Percentiles rank a stretch among this genome's conserved stretches.
Evolutionary conservation across 2,888 invertebrate genomes (phyloP).

Genomic region (Philopedon plagiatum): DNA sequence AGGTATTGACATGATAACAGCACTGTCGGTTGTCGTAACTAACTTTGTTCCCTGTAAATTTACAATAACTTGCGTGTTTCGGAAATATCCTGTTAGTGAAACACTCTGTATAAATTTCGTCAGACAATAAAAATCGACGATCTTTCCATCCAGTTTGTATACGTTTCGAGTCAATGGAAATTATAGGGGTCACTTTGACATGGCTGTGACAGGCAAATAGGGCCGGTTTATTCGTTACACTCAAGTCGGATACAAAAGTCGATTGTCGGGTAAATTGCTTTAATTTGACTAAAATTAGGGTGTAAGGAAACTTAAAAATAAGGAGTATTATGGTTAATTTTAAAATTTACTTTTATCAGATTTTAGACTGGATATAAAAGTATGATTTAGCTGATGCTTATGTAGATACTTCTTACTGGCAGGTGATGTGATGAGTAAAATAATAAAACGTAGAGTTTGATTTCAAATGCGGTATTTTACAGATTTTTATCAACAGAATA

Average conservation of each 20-base stretch:
- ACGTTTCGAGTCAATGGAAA: conserved; percentile 54
- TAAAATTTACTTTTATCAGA: conserved; percentile 38
- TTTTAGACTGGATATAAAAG: conserved; percentile 28
- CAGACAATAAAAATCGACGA: conserved; percentile 14
- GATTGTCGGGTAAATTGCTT: conserved; percentile 48
- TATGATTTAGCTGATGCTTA: neutral
- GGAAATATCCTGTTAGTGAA: neutral
- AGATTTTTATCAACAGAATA: too few species aligned
- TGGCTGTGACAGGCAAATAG: conserved; percentile 67
- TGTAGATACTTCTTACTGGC: neutral
- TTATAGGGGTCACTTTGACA: conserved; percentile 67
- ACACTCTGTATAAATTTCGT: conserved; percentile 16
- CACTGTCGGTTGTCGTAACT: too few species aligned
- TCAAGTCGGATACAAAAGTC: conserved; percentile 35
- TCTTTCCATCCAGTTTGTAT: conserved; percentile 12
- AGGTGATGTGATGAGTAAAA: neutral
- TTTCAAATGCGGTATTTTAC: neutral
- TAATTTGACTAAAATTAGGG: conserved; percentile 47
- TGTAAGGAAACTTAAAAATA: conserved; percentile 43
- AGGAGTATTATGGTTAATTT: conserved; percentile 38
- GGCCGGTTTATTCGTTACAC: conserved; percentile 51
- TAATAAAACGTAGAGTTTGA: neutral
- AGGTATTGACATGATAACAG: too few species aligned
- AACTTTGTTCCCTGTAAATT: too few species aligned
- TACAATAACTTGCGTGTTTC: too few species aligned